Conservation (phyloP, 1,140 invertebrate species). For the Drosophila kikkawai region DNA sequence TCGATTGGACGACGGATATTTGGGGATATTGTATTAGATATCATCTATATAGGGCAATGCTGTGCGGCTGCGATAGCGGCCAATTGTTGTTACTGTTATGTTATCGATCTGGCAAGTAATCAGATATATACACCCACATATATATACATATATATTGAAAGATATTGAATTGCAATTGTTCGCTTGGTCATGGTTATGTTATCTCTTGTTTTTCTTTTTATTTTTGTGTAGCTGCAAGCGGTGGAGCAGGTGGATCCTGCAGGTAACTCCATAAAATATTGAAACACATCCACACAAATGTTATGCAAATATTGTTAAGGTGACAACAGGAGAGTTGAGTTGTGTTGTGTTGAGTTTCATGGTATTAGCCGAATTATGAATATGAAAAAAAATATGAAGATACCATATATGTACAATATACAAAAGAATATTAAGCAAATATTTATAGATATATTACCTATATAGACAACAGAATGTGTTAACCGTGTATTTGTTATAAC, state of each 20-base stretch:
- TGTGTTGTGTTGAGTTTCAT: conserved; percentile 14
- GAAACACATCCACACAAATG: conserved; percentile 8
- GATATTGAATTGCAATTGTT: conserved; percentile 44
- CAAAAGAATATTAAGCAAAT: conserved; percentile 15
- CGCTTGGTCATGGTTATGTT: conserved; percentile 10
- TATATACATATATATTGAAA: conserved; percentile 18
- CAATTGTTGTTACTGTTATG: conserved; percentile 70
- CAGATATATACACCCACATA: conserved; percentile 31
- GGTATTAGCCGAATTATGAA: conserved; percentile 24
- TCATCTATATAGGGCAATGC: conserved; percentile 54
- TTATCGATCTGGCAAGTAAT: conserved; percentile 46
- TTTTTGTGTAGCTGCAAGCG: conserved; percentile 23
- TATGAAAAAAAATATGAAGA: conserved; percentile 15
- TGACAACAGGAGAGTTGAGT: not conserved
- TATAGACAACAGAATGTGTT: conserved; percentile 54
- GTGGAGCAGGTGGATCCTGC: conserved; percentile 28
- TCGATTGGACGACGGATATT: conserved; percentile 22
- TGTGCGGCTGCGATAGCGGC: conserved; percentile 49
- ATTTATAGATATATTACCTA: conserved; percentile 32
- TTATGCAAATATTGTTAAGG: conserved; percentile 47
- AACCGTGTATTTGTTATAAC: conserved; percentile 64
- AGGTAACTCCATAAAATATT: not conserved
- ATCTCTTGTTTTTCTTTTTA: not conserved
- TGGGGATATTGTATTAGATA: conserved; percentile 50
- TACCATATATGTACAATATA: conserved; percentile 2